phyloP scores from a whole-genome alignment of 2,888 invertebrate species.

The Tiliacea citrago region DNA sequence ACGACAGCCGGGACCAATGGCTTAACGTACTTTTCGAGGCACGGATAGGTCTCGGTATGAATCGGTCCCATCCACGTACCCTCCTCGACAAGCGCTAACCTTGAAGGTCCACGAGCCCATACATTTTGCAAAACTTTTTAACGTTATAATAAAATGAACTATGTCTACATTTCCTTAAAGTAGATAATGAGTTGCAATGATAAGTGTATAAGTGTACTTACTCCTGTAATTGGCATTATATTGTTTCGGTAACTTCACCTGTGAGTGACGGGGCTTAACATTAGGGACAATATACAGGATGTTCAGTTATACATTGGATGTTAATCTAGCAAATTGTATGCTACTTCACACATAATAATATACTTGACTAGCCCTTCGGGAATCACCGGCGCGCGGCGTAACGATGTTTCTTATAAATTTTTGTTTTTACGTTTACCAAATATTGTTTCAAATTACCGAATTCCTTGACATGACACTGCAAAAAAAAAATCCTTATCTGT shows the following conservation, averaged over 20 bases:
- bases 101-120: background rate
- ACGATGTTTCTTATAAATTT: conserved; percentile 3
- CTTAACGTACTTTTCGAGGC: background rate
- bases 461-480: background rate
- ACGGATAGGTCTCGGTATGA: background rate
- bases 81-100: background rate
- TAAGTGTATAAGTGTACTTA: background rate
- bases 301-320: conserved; percentile 1
- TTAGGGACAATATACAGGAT: conserved; percentile 30
- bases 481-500: background rate
- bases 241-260: conserved; percentile 15
- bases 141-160: background rate
- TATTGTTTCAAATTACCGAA: background rate
- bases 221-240: background rate
- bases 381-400: conserved; percentile 3
- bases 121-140: background rate
- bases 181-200: background rate
- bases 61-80: too few species aligned
- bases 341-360: conserved; percentile 5
- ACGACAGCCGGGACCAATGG: background rate
- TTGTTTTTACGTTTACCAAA: background rate
- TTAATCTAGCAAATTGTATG: background rate
- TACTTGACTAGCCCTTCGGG: background rate
- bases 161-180: background rate
- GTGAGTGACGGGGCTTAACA: background rate